Evolutionary conservation across 2,113 vertebrate species (phyloP).

Genomic region (Phalacrocorax carbo): DNA sequence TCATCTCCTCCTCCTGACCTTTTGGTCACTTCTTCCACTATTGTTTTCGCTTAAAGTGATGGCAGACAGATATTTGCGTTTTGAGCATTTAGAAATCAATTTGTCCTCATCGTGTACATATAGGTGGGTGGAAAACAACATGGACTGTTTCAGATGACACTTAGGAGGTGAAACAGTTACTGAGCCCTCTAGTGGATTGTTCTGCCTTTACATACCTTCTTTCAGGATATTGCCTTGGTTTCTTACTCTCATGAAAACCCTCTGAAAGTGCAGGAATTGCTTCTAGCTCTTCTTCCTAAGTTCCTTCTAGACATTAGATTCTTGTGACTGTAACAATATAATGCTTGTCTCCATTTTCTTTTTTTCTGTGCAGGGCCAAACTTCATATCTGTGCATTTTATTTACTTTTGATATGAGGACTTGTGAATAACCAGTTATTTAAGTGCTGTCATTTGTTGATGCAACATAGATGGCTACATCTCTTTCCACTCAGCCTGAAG

Average conservation of each 20-base stretch:
- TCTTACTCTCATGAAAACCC: neutral
- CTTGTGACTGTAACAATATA: neutral
- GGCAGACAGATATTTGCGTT: neutral
- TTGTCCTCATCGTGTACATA: neutral
- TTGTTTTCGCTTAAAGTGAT: neutral
- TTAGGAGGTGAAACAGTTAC: neutral
- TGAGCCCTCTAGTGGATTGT: neutral
- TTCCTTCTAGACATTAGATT: neutral
- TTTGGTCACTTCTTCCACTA: neutral
- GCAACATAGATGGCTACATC: neutral
- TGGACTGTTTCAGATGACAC: neutral
- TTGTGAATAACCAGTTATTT: neutral
- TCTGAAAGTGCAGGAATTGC: neutral
- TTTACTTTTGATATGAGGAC: neutral
- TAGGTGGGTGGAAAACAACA: neutral
- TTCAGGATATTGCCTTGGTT: neutral
- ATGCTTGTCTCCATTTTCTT: neutral
- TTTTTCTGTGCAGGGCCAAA: neutral
- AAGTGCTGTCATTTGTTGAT: neutral
- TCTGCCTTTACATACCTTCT: neutral
- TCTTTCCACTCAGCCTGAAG: neutral
- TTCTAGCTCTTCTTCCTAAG: neutral
- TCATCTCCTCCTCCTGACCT: neutral
- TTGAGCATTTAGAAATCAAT: neutral
- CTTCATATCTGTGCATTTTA: neutral